Evolutionary conservation across 2,797 vertebrate species (phyloP).

Genomic region (Melanotaenia parkinsoni): DNA sequence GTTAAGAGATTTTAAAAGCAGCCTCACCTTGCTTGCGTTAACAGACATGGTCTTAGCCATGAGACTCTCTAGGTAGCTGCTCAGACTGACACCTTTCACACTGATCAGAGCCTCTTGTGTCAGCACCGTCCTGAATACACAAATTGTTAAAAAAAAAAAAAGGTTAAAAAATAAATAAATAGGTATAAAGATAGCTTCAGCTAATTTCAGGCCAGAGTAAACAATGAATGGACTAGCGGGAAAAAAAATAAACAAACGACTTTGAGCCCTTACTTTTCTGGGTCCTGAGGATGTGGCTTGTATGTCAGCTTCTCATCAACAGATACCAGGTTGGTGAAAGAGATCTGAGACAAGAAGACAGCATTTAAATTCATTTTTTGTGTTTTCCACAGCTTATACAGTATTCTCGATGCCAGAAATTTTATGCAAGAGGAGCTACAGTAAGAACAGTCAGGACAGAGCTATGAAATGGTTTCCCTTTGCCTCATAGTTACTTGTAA

Average conservation of each 20-base stretch:
- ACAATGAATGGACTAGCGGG: neutral
- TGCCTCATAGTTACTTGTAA: too few species aligned
- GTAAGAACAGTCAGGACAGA: neutral
- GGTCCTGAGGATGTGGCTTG: constrained; percentile 93
- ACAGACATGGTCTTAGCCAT: constrained; percentile 96
- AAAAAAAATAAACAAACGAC: neutral
- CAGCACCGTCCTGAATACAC: constrained; percentile 88
- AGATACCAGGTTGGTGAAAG: constrained; percentile 97
- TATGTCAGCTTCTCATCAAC: constrained; percentile 96
- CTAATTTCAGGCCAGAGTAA: neutral
- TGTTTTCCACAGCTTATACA: neutral
- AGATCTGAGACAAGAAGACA: constrained; percentile 84
- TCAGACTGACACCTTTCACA: constrained; percentile 95
- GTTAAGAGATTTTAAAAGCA: neutral
- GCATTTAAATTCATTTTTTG: neutral
- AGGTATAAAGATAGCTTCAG: neutral
- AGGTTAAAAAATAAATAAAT: neutral
- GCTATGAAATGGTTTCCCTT: neutral
- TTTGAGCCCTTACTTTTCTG: constrained; percentile 85
- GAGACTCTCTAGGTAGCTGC: constrained; percentile 95
- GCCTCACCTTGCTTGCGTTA: constrained; percentile 91
- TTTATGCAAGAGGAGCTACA: neutral
- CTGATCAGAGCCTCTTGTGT: constrained; percentile 97
- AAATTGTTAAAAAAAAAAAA: neutral
- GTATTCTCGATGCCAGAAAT: neutral